These are phyloP conservation scores for Osmoderma eremita DNA, from an alignment of 2,888 invertebrate species.

Conservation along the genomic window DNA sequence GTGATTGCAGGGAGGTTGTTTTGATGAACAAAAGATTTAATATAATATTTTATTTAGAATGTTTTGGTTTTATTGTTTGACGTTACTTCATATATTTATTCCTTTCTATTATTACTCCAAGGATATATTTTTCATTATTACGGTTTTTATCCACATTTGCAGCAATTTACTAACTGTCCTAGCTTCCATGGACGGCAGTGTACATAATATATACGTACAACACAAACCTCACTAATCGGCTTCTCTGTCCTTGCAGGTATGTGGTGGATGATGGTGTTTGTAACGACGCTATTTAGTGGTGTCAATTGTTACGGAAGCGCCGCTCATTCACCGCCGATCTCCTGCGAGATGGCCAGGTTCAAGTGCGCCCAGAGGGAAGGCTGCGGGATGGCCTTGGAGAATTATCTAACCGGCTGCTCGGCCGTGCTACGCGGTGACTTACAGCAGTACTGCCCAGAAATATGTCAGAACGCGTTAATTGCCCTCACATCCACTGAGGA, in stretches of 20 bases:
- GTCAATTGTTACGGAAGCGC: constrained; percentile 30
- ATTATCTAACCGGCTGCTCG: constrained; percentile 79
- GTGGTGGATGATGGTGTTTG: constrained; percentile 62
- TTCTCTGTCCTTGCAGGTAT: constrained; percentile 55
- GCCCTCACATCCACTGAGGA: constrained; percentile 83
- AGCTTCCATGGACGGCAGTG: too few relatives aligned
- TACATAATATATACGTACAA: too few relatives aligned
- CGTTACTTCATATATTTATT: too few relatives aligned
- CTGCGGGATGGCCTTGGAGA: constrained; percentile 80
- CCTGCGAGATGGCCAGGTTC: constrained; percentile 75
- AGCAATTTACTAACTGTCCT: too few relatives aligned
- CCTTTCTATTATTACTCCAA: too few relatives aligned
- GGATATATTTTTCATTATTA: too few relatives aligned
- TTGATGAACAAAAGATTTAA: too few relatives aligned
- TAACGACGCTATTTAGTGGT: constrained; percentile 57
- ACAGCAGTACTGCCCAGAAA: constrained; percentile 71
- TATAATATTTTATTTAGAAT: too few relatives aligned
- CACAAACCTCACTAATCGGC: background rate
- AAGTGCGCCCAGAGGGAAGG: constrained; percentile 81
- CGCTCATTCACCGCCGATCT: constrained; percentile 47
- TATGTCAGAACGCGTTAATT: constrained; percentile 81
- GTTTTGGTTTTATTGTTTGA: too few relatives aligned
- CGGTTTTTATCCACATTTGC: too few relatives aligned
- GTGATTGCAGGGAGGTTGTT: too few relatives aligned
- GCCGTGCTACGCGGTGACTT: constrained; percentile 70